These are phyloP conservation scores for Epinotia ramella DNA, from an alignment of 2,888 invertebrate species.

Conservation along the genomic window DNA sequence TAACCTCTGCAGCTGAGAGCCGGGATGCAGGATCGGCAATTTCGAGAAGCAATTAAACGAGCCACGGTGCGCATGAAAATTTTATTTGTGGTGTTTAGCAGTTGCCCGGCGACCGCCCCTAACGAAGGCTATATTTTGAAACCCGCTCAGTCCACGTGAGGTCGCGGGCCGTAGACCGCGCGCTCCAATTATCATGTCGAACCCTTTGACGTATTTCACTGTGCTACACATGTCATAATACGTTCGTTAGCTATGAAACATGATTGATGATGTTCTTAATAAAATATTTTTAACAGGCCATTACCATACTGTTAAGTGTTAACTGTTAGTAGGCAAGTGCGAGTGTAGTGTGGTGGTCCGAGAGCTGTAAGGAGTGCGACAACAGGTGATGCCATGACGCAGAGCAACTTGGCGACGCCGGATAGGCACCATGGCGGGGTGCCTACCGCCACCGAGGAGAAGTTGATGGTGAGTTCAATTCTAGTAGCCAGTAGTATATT, in stretches of 20 bases:
- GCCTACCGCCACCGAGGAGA: constrained; percentile 77
- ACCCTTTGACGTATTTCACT: constrained; percentile 47
- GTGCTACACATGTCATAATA: constrained; percentile 32
- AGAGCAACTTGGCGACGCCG: constrained; percentile 66
- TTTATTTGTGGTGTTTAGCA: constrained; percentile 80
- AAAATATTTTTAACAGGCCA: constrained; percentile 21
- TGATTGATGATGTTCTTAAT: constrained; percentile 48
- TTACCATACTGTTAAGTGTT: constrained; percentile 35
- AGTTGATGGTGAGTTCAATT: constrained; percentile 70
- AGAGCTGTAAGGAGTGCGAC: constrained; percentile 38
- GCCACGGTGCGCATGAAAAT: constrained; percentile 64
- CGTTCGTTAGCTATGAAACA: constrained; percentile 44
- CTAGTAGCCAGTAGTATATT: not conserved
- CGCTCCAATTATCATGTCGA: constrained; percentile 53
- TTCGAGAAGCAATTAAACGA: constrained; percentile 41
- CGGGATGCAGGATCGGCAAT: not conserved
- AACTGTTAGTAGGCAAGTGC: constrained; percentile 43
- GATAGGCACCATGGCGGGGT: constrained; percentile 71
- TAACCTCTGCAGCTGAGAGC: not conserved
- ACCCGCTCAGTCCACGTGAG: constrained; percentile 76
- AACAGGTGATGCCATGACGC: constrained; percentile 75
- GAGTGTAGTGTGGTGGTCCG: constrained; percentile 45
- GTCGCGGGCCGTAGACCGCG: constrained; percentile 58
- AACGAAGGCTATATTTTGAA: constrained; percentile 75
- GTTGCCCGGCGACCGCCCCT: constrained; percentile 76